These are phyloP conservation scores for Platyura marginata DNA, from an alignment of 1,140 invertebrate species.

Conservation along the genomic window DNA sequence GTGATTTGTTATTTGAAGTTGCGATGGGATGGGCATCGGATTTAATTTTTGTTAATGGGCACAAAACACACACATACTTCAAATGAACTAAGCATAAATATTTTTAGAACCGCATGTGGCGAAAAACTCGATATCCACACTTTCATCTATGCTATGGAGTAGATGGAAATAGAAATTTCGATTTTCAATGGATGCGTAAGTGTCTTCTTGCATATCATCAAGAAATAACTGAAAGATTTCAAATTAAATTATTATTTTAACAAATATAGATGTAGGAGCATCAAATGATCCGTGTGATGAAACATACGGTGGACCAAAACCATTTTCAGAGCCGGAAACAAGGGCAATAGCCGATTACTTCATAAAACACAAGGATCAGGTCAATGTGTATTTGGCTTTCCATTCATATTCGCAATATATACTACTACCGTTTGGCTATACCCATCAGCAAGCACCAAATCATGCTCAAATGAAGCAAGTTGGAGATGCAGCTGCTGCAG, in stretches of 20 bases:
- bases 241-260: not conserved
- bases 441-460: slow-evolving; percentile 14
- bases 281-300: slow-evolving; percentile 33
- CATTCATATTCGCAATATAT: slow-evolving; percentile 30
- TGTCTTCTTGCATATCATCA: no score
- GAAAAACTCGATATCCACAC: slow-evolving; percentile 29
- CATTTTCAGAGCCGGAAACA: slow-evolving; percentile 45
- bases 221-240: slow-evolving; percentile 8
- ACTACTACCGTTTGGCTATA: slow-evolving; percentile 25
- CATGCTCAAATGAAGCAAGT: slow-evolving; percentile 1
- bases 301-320: slow-evolving; percentile 33
- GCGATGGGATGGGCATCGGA: no score
- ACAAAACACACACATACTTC: no score
- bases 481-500: slow-evolving; percentile 7
- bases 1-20: no score
- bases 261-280: slow-evolving; percentile 23
- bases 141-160: slow-evolving; percentile 24
- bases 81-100: no score
- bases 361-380: slow-evolving; percentile 16
- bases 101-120: slow-evolving; percentile 30
- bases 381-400: slow-evolving; percentile 27
- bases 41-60: no score
- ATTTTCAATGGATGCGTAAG: slow-evolving; percentile 30
- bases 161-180: slow-evolving; percentile 40
- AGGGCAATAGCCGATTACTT: slow-evolving; percentile 23